A percentile compares a stretch with the other conserved stretches of the same genome.
phyloP scores from a whole-genome alignment of 37 sponge, comb jelly and placozoan species.

The Oscarella lobularis region DNA sequence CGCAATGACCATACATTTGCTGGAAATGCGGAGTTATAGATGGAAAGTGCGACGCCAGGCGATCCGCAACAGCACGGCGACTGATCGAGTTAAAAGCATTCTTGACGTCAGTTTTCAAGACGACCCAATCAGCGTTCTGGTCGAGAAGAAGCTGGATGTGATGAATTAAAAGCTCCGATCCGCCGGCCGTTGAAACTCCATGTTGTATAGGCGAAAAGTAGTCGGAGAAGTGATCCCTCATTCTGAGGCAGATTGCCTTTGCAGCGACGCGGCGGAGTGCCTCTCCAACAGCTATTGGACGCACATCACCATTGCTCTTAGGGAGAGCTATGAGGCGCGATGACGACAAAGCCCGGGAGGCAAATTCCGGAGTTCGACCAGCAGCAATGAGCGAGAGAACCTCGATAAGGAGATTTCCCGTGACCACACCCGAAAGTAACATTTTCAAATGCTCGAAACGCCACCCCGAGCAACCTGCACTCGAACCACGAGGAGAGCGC shows the following conservation, averaged over 20 bases:
- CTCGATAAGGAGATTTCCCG: neutral
- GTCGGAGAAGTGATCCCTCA: neutral
- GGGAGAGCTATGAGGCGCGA: neutral
- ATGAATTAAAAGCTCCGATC: neutral
- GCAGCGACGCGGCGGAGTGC: neutral
- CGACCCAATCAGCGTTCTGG: neutral
- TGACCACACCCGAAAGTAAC: neutral
- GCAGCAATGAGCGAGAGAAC: neutral
- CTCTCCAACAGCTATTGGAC: neutral
- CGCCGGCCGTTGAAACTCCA: neutral
- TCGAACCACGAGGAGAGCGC: neutral
- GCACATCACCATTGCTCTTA: neutral
- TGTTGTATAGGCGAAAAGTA: neutral
- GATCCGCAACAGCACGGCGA: neutral
- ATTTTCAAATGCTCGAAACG: neutral
- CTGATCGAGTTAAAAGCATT: neutral
- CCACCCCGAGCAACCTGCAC: neutral
- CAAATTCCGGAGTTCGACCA: neutral
- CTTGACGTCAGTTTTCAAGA: neutral
- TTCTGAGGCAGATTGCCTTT: neutral
- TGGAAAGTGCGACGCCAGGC: neutral
- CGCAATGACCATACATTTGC: neutral
- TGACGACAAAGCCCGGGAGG: neutral
- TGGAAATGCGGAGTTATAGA: neutral
- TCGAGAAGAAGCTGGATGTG: neutral